Evolutionary conservation across 2,888 invertebrate species (phyloP), one percentile per base, ranked within the genome.

Genomic region (Choreutis nemorana): DNA sequence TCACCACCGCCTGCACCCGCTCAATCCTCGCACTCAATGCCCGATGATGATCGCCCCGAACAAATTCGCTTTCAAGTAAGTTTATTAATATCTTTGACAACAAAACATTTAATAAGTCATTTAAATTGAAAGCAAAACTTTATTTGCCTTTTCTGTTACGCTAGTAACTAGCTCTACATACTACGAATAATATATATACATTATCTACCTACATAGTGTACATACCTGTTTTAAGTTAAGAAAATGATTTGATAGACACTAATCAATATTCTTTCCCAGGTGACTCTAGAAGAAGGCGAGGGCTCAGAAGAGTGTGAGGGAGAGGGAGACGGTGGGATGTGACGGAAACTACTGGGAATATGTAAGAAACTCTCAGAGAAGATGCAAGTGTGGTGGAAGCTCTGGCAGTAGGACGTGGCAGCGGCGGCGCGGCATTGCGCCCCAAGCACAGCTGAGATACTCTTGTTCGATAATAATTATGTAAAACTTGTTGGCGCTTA

Each of bases 261-360:
- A n/a, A n/a, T n/a, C n/a, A n/a, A n/a, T n/a, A n/a, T n/a, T n/a
- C n/a, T n/a, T n/a, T n/a, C n/a, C n/a, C 73, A 89, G 87, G 89
- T 94, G 50, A 94, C 94, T 38, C 82, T 94, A 56, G 94, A 94
- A 70, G 92, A 93, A 64, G 91, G 91, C 39, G 89, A 90, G 47
- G 86, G 86, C 45, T 85, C 86, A 31, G 82, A 81, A 52, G 82
- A 82, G 35, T 81, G 79, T 56, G 78, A 79, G 38, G 81, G 70
- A 8, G 78, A 78, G 36, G 81, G 71, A 29, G 82, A 77, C 42
- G 75, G 78, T 82, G 91, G 91, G 71, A 92, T 92, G 89, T 92
- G 91, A 92, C 91, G 91, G 90, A 91, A 90, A 88, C 87, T 91
- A 82, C 84, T 89, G 75, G 90, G 90, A 83, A 87, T 91, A 81